Conservation (phyloP, 2,888 invertebrate species). For the Zhuqinia jingwanae region DNA sequence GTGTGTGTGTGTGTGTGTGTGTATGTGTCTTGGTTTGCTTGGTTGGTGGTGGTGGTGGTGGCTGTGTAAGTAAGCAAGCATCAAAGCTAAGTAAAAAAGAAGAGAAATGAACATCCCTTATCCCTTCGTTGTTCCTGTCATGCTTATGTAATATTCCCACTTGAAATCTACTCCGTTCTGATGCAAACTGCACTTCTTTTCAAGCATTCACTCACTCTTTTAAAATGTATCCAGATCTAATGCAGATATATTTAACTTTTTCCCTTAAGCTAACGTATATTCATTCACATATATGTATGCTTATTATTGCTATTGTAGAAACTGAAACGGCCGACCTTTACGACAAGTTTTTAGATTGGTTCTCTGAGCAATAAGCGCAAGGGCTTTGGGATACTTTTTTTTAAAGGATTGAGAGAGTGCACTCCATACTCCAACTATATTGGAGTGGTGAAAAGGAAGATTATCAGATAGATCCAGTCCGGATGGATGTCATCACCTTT, state of each 20-base stretch:
- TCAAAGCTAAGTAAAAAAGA: conserved; percentile 14
- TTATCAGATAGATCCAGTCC: conserved; percentile 43
- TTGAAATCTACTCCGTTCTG: conserved; percentile 5
- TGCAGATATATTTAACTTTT: conserved; percentile 28
- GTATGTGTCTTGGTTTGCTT: no score
- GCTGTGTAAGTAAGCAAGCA: background rate
- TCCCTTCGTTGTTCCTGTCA: conserved; percentile 41
- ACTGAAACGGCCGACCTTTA: conserved; percentile 38
- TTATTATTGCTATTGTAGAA: no score
- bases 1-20: no score
- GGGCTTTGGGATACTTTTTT: conserved; percentile 31
- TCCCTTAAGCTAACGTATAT: no score
- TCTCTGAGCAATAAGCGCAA: background rate
- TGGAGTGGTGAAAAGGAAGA: conserved; percentile 43
- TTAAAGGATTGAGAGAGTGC: conserved; percentile 47
- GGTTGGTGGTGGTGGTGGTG: no score
- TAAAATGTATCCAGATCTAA: background rate
- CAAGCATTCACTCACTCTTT: no score
- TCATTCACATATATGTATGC: no score
- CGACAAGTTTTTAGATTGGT: conserved; percentile 34
- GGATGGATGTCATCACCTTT: conserved; percentile 42
- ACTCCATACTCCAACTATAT: conserved; percentile 19
- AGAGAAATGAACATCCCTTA: conserved; percentile 31
- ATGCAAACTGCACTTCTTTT: conserved; percentile 30
- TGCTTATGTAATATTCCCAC: conserved; percentile 37